Evolutionary conservation across 1,140 invertebrate genomes (phyloP), one percentile per base, ranked within the genome.

Genomic region (Brachystomella parvula): DNA sequence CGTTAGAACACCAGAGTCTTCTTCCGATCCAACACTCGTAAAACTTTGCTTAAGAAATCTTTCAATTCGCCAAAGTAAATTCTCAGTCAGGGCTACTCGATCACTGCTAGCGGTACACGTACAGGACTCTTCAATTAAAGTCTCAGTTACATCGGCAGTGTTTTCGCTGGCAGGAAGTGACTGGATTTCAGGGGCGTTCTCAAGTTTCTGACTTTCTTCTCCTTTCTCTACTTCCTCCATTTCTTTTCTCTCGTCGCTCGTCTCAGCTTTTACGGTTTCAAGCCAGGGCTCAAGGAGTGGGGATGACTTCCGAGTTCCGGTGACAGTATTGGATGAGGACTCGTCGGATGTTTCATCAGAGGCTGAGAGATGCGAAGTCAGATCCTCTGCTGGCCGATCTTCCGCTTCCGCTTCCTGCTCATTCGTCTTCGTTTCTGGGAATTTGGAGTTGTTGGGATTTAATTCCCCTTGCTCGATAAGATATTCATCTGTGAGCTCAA

Each of bases 1-100:
- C 0, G 84, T 85, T 1, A 85, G 87, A 0, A 88, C 85, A 15
- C 86, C 86, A 9, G 86, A 87, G 74, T 88, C 86, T 53, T 85
- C 83, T 70, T 87, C 86, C 39, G 65, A 69, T 1, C 71, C 71
- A 29, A 72, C 59, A 57, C 67, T 71, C 17, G 21, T 31, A 33
- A 74, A 66, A 61, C 65, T 69, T 61, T 69, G 61, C 24, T 72
- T 71, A 17, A 71, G 67, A 66, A 71, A 71, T 19, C 67, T 35
- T 44, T 74, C 69, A 44, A 72, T 73, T 72, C 33, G 62, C 74
- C 64, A 75, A 63, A 64, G 69, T 63, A 72, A 69, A 67, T 66
- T 70, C 71, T 73, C 73, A 72, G 68, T 74, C 66, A 60, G 71
- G 64, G 58, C 74, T 24, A 69, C 61, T 61, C 61, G 12, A 61